phyloP scores from a whole-genome alignment of 2,888 invertebrate species.

The Julus scandinavius region DNA sequence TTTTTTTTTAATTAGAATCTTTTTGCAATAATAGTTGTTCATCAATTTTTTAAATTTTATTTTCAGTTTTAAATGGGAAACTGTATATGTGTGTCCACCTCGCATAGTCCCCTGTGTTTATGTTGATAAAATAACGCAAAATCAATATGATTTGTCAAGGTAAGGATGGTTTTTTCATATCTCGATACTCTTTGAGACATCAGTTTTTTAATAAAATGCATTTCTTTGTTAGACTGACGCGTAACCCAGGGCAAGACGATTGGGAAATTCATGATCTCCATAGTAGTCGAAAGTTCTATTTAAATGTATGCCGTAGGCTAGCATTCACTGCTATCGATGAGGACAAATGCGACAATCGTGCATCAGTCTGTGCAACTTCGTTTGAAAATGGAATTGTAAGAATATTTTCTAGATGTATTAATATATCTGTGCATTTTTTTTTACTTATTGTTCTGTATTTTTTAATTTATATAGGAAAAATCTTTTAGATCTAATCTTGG shows the following conservation, averaged over 20 bases:
- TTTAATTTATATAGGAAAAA: slow-evolving; percentile 8
- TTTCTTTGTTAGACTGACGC: slow-evolving; percentile 15
- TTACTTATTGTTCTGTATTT: background rate
- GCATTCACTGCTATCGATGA: background rate
- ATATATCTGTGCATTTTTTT: background rate
- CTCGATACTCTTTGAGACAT: background rate
- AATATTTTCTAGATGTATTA: background rate
- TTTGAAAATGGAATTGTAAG: background rate
- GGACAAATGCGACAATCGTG: background rate
- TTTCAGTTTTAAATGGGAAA: slow-evolving; percentile 57
- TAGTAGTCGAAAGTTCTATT: slow-evolving; percentile 47
- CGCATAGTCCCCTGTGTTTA: slow-evolving; percentile 51
- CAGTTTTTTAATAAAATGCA: background rate
- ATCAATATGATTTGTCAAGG: slow-evolving; percentile 55
- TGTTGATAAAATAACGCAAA: slow-evolving; percentile 17
- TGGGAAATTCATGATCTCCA: slow-evolving; percentile 52
- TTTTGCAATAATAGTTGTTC: slow-evolving; percentile 46
- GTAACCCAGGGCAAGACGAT: slow-evolving; percentile 25
- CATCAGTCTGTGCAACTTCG: slow-evolving; percentile 25
- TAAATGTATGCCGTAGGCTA: slow-evolving; percentile 56
- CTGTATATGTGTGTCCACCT: slow-evolving; percentile 52
- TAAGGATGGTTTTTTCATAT: background rate
- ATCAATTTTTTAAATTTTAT: background rate
- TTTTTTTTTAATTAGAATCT: too few species aligned
- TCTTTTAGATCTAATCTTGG: slow-evolving; percentile 52